Evolutionary conservation across 92 coral and sea anemone species (phyloP).

Genomic region (Paramuricea clavata): DNA sequence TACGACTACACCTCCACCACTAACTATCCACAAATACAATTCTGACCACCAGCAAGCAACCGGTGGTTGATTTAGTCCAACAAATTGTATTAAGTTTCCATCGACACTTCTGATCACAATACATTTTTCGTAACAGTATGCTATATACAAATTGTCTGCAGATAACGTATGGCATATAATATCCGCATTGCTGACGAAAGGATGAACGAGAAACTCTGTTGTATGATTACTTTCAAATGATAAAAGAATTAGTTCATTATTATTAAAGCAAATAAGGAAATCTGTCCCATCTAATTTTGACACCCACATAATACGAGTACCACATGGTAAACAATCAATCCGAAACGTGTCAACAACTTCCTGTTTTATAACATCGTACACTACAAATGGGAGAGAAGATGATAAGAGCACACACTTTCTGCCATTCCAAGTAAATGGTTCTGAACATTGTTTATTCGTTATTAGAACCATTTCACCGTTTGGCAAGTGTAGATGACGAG

Average conservation of each 20-base stretch:
- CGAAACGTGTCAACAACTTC: neutral
- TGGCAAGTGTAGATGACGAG: neutral
- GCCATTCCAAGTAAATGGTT: neutral
- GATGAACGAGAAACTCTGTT: neutral
- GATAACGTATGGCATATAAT: neutral
- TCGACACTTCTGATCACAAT: neutral
- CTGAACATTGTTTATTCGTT: neutral
- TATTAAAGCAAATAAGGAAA: neutral
- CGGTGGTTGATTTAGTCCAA: neutral
- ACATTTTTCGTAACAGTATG: neutral
- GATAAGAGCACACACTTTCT: neutral
- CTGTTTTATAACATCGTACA: neutral
- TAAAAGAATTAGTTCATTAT: neutral
- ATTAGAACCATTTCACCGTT: too few relatives aligned
- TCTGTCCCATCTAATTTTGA: neutral
- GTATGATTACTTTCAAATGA: neutral
- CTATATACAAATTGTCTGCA: neutral
- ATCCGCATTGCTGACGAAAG: neutral
- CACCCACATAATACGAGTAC: too few relatives aligned
- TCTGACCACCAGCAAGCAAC: neutral
- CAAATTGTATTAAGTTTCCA: neutral
- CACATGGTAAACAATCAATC: neutral
- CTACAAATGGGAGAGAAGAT: neutral
- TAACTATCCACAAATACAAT: neutral
- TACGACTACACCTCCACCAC: neutral